Conservation (phyloP, 2,797 vertebrate genomes). For the Sebastes oblongus region DNA sequence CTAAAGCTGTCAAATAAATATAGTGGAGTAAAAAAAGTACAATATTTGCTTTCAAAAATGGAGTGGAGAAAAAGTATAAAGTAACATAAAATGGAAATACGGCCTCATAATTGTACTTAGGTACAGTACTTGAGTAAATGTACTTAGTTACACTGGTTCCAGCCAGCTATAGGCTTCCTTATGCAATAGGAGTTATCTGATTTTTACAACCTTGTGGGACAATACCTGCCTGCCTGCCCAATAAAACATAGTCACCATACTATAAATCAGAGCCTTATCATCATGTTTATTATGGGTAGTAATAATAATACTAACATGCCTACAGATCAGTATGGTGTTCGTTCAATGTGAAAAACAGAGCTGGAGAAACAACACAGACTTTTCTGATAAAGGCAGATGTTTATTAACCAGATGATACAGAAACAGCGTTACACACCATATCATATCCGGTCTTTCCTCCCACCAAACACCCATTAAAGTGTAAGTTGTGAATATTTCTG, state of each 20-base stretch:
- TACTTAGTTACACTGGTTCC: too few species aligned
- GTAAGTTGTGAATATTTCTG: background rate
- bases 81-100: too few species aligned
- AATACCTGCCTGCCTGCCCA: background rate
- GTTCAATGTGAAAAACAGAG: background rate
- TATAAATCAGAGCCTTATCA: background rate
- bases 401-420: background rate
- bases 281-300: background rate
- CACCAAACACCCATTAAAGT: background rate
- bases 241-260: background rate
- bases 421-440: background rate
- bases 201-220: background rate
- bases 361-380: background rate
- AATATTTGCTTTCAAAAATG: too few species aligned
- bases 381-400: conserved; percentile 1
- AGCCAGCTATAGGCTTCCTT: background rate
- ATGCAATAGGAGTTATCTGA: background rate
- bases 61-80: too few species aligned
- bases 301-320: background rate
- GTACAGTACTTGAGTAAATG: too few species aligned
- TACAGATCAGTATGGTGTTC: background rate
- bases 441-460: background rate
- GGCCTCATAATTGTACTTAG: too few species aligned
- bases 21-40: too few species aligned
- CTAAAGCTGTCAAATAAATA: too few species aligned